These are phyloP conservation scores for Lates calcarifer DNA, from an alignment of 2,113 vertebrate species.

Conservation along the genomic window DNA sequence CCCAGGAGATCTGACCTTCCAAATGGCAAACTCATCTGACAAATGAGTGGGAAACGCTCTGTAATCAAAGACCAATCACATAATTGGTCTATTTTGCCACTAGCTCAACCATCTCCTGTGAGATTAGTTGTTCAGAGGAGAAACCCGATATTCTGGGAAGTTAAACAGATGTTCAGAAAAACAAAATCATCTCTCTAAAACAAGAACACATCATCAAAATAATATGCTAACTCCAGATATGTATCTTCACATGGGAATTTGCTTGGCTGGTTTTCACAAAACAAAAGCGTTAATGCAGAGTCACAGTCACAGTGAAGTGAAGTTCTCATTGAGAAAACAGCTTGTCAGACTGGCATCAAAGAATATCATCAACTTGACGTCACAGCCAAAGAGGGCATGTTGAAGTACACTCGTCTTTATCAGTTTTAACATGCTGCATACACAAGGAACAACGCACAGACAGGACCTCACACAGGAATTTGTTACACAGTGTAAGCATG, in stretches of 20 bases:
- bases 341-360: not conserved
- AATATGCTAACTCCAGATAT: constrained; percentile 54
- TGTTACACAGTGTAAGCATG: constrained; percentile 42
- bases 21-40: constrained; percentile 78
- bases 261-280: not conserved
- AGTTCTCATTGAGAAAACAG: constrained; percentile 16
- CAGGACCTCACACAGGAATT: constrained; percentile 68
- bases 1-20: constrained; percentile 73
- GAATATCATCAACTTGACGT: constrained; percentile 8
- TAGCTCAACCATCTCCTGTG: constrained; percentile 79
- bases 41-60: constrained; percentile 74
- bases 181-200: constrained; percentile 69
- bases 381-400: not conserved
- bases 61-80: constrained; percentile 86
- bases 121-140: constrained; percentile 77
- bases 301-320: constrained; percentile 1
- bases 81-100: constrained; percentile 84
- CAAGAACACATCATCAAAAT: constrained; percentile 67
- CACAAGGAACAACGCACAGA: constrained; percentile 40
- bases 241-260: constrained; percentile 2
- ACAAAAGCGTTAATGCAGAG: not conserved
- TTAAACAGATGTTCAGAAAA: constrained; percentile 83
- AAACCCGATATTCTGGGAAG: constrained; percentile 84
- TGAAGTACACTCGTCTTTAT: constrained; percentile 16
- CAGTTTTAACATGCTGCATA: constrained; percentile 29